Evolutionary conservation across 2,113 vertebrate species (phyloP).

Genomic region (Aldabrachelys gigantea): DNA sequence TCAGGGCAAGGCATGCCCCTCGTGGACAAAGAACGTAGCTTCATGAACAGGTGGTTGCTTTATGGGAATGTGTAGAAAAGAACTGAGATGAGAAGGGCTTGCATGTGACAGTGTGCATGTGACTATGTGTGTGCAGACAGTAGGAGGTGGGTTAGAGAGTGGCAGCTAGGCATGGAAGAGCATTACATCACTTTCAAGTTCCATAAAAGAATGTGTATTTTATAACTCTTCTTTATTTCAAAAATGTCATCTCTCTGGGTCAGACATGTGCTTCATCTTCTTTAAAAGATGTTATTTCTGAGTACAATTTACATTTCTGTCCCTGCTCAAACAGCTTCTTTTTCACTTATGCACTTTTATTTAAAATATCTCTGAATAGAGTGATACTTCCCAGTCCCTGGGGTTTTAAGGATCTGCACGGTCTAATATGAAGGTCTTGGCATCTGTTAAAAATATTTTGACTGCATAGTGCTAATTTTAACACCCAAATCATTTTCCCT

Average conservation of each 20-base stretch:
- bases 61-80: neutral
- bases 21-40: neutral
- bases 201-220: neutral
- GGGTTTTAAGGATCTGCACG: neutral
- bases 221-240: fast-evolving
- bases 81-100: neutral
- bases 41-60: neutral
- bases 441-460: neutral
- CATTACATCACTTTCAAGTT: neutral
- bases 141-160: neutral
- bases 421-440: neutral
- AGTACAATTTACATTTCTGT: neutral
- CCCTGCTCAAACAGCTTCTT: neutral
- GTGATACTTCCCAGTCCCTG: neutral
- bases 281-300: neutral
- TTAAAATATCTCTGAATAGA: neutral
- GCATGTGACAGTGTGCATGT: neutral
- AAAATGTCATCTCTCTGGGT: neutral
- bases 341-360: neutral
- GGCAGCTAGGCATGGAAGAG: neutral
- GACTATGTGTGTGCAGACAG: neutral
- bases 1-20: neutral
- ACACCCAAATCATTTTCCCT: neutral
- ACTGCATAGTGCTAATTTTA: too few relatives aligned
- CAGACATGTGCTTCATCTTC: fast-evolving